A percentile compares a stretch with the other conserved stretches of the same genome.
Evolutionary conservation across 2,888 invertebrate genomes (phyloP).

Genomic region (Drosophila bunnanda): DNA sequence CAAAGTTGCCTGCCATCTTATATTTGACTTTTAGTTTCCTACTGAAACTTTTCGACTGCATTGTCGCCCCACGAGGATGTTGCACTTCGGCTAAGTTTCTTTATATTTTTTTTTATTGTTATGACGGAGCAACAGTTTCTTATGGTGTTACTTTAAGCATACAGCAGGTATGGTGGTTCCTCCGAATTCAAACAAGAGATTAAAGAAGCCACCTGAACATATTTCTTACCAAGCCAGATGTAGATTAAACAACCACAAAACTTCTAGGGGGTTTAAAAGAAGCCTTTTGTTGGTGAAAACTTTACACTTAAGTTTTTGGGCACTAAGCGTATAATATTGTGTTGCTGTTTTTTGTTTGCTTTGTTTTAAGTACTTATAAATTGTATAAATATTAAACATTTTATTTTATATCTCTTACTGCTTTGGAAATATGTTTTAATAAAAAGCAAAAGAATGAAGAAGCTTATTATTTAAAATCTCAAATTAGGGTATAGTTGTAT

Average conservation of each 20-base stretch:
- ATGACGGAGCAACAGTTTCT: slow-evolving; percentile 35
- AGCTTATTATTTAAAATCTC: too few relatives aligned
- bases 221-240: background rate
- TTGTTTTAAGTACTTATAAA: background rate
- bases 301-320: background rate
- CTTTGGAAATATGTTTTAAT: background rate
- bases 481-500: too few relatives aligned
- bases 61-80: slow-evolving; percentile 33
- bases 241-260: slow-evolving; percentile 8
- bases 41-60: slow-evolving; percentile 36
- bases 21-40: slow-evolving; percentile 41
- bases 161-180: background rate
- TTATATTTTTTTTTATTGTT: slow-evolving; percentile 17
- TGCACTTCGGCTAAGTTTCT: slow-evolving; percentile 27
- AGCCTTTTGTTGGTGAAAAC: background rate
- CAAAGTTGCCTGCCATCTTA: slow-evolving; percentile 38
- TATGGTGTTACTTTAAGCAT: slow-evolving; percentile 3
- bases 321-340: background rate
- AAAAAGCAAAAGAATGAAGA: too few relatives aligned
- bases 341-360: too few relatives aligned
- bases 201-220: slow-evolving; percentile 5
- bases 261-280: background rate
- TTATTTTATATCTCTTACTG: background rate
- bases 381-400: background rate
- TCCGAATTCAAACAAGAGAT: background rate